phyloP scores from a whole-genome alignment of 2,797 vertebrate genomes.

The Sebastes nivosus region DNA sequence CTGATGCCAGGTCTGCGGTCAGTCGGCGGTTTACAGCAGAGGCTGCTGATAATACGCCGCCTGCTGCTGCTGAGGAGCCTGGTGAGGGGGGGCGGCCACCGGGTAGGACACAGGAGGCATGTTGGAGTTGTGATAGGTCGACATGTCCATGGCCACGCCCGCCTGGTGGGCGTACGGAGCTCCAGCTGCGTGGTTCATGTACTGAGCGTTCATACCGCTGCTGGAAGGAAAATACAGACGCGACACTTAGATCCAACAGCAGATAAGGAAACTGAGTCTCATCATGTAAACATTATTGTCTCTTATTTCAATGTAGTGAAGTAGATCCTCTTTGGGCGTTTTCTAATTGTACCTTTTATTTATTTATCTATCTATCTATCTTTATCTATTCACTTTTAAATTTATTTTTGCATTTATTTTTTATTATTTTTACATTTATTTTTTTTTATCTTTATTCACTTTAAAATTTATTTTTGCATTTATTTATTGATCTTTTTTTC shows the following conservation, averaged over 20 bases:
- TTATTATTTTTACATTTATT: too few relatives aligned
- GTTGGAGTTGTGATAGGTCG: conserved; percentile 86
- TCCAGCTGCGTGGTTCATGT: conserved; percentile 83
- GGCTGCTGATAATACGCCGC: conserved; percentile 92
- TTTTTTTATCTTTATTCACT: too few relatives aligned
- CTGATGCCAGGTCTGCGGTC: conserved; percentile 17
- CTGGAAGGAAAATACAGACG: conserved; percentile 69
- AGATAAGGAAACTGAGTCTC: neutral
- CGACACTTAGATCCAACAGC: neutral
- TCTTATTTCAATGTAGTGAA: neutral
- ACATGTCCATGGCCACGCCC: conserved; percentile 86
- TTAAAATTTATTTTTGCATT: too few relatives aligned
- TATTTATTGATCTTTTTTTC: too few relatives aligned
- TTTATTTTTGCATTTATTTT: too few relatives aligned
- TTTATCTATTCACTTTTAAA: too few relatives aligned
- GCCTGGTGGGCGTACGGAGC: conserved; percentile 83
- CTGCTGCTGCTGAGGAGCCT: conserved; percentile 82
- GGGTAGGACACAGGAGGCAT: conserved; percentile 87
- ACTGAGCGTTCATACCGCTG: conserved; percentile 84
- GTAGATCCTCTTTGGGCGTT: neutral
- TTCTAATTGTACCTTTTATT: too few relatives aligned
- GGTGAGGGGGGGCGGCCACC: conserved; percentile 79
- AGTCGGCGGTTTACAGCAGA: conserved; percentile 83
- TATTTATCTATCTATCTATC: too few relatives aligned
- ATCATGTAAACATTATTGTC: neutral